Base-by-base conservation (phyloP, 1,140 invertebrate genomes). In the Bombus terrestris region DNA sequence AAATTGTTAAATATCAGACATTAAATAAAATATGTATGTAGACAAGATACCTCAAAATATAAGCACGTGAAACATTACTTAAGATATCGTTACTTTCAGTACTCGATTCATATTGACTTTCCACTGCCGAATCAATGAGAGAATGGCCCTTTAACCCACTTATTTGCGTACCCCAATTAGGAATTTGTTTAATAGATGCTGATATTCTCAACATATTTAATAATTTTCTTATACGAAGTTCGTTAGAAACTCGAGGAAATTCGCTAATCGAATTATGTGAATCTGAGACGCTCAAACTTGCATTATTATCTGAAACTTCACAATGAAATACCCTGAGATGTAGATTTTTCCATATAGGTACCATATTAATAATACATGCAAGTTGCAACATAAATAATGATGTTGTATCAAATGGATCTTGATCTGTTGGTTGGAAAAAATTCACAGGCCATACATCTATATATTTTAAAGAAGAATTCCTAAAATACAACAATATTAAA, bases 361-460 rank as follows among this genome's bases (percentile, higher is more conserved):
- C 97, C 97, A 99, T 99, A 91, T 99, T 98, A 32, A 99, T 97
- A 82, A 99, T 99, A 91, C 99, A 99, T 3, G 99, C 98, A 73
- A 99, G 94, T 95, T 99, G 99, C 91, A 99, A 97, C 96, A 99
- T 98, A 94, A 99, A 99, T 75, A 99, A 96, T 88, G 97, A 98
- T 66, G 97, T 98, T 90, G 97, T 97, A 81, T 98, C 98, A 94
- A 98, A 98, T 8, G 97, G 96, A 93, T 98, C 97, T 83, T 97
- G 96, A 89, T 97, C 96, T 2, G 96, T 96, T 12, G 98, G 98
- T 90, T 97, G 96, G 86, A 98, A 97, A 86, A 98, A 97, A 93
- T 99, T 98, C 0, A 99, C 97, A 18, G 99, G 98, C 99, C 99
- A 99, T 25, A 99, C 98, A 95, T 99, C 99, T 83, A 99, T 99